phyloP scores from a whole-genome alignment of 1,140 invertebrate genomes.

The Cardiocondyla obscurior region DNA sequence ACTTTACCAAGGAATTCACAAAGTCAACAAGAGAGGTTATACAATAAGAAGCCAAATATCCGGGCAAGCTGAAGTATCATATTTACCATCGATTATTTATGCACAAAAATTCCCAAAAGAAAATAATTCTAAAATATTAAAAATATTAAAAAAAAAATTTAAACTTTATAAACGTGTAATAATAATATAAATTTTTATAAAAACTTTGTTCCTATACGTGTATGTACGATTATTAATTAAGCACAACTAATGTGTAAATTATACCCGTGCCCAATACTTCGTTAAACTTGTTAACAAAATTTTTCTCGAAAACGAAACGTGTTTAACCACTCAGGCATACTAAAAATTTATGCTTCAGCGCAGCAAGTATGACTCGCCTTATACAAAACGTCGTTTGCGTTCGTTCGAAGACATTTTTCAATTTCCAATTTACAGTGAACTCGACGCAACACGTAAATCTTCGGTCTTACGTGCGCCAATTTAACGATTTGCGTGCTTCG shows the following conservation, averaged over 20 bases:
- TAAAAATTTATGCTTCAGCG: background rate
- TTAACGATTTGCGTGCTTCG: slow-evolving; percentile 11
- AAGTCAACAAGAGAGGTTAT: background rate
- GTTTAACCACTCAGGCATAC: background rate
- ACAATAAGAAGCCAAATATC: background rate
- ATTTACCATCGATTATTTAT: background rate
- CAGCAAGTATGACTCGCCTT: background rate
- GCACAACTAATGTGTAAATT: background rate
- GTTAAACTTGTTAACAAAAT: background rate
- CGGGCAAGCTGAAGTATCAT: background rate
- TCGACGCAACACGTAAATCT: background rate
- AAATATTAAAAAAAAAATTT: background rate
- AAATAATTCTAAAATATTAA: background rate
- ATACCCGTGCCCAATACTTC: background rate
- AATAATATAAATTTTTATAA: background rate
- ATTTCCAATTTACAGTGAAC: background rate
- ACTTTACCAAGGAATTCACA: background rate
- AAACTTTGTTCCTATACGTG: background rate
- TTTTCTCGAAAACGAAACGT: background rate
- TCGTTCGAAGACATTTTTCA: slow-evolving; percentile 1
- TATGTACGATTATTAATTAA: background rate
- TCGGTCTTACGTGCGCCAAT: background rate
- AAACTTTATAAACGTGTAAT: background rate
- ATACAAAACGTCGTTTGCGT: background rate
- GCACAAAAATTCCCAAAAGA: background rate